Conservation (phyloP, 1,140 invertebrate genomes). For the Schlechtendalia chinensis region DNA sequence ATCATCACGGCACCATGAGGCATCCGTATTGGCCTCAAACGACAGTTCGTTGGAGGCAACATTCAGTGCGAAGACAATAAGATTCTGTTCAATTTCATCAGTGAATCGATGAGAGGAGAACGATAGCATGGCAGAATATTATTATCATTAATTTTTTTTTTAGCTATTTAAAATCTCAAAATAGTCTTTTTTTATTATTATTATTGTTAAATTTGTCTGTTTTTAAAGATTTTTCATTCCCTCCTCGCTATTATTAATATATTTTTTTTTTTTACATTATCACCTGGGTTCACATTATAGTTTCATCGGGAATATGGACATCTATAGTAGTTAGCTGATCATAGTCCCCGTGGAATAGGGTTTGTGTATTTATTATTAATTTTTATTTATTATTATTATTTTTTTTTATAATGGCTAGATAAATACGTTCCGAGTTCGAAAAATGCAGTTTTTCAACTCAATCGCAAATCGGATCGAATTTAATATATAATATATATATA, state of each 20-base stretch:
- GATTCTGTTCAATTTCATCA: slow-evolving; percentile 27
- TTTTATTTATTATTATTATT: background rate
- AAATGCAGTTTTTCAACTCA: background rate
- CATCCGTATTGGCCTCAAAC: slow-evolving; percentile 48
- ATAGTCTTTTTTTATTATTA: slow-evolving; percentile 7
- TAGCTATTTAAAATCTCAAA: slow-evolving; percentile 42
- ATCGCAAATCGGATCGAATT: slow-evolving; percentile 21
- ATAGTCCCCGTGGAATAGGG: slow-evolving; percentile 47
- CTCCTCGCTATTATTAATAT: slow-evolving; percentile 7
- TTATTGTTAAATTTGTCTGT: slow-evolving; percentile 46
- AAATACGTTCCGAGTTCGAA: slow-evolving; percentile 15
- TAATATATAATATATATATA: slow-evolving; percentile 10
- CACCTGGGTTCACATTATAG: slow-evolving; percentile 31
- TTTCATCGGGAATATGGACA: slow-evolving; percentile 50
- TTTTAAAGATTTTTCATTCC: slow-evolving; percentile 33
- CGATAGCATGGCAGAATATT: slow-evolving; percentile 12
- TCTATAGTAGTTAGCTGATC: slow-evolving; percentile 45
- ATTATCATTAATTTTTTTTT: slow-evolving; percentile 13
- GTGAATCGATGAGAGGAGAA: slow-evolving; percentile 11
- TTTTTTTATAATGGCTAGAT: background rate
- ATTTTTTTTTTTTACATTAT: slow-evolving; percentile 16
- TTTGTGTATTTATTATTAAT: slow-evolving; percentile 27
- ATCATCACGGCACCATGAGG: slow-evolving; percentile 29
- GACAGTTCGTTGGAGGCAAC: slow-evolving; percentile 35
- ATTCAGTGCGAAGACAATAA: slow-evolving; percentile 6